Conservation (phyloP, 2,797 vertebrate genomes). For the Botia kubotai region DNA sequence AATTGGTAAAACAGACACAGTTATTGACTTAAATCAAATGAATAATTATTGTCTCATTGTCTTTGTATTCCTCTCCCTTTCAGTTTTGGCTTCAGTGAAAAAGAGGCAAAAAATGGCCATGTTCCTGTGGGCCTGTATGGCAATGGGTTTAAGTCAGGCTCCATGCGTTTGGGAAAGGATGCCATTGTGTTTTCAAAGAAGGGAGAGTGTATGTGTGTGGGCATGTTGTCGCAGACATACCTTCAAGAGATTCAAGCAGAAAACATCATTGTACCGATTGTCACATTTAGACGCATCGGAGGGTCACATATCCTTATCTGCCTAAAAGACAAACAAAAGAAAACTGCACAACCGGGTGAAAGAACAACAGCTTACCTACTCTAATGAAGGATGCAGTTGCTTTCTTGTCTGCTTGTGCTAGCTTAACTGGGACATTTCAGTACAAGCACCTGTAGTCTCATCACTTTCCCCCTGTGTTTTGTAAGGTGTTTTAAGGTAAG, state of each 20-base stretch:
- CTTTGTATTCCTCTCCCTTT: conserved; percentile 41
- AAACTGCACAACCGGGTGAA: background rate
- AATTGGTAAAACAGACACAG: background rate
- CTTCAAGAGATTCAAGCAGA: conserved; percentile 81
- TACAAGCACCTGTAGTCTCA: background rate
- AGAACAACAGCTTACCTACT: background rate
- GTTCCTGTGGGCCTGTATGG: conserved; percentile 92
- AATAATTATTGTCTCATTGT: background rate
- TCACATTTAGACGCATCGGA: conserved; percentile 73
- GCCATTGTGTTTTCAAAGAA: conserved; percentile 93
- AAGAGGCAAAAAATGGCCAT: conserved; percentile 80
- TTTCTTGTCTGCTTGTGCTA: background rate
- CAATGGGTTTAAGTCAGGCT: conserved; percentile 97
- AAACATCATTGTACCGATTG: conserved; percentile 89
- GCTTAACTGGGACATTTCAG: background rate
- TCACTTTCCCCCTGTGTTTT: background rate
- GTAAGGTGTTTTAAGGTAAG: background rate
- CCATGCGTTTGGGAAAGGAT: conserved; percentile 94
- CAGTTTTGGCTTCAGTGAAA: conserved; percentile 97
- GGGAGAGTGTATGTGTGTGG: conserved; percentile 80
- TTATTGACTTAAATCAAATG: background rate
- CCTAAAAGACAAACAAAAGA: background rate
- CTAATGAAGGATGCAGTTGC: background rate
- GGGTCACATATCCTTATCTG: conserved; percentile 85
- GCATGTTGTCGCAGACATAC: conserved; percentile 92